Base-by-base conservation (phyloP, 2,113 vertebrate genomes). In the Engraulis encrasicolus region DNA sequence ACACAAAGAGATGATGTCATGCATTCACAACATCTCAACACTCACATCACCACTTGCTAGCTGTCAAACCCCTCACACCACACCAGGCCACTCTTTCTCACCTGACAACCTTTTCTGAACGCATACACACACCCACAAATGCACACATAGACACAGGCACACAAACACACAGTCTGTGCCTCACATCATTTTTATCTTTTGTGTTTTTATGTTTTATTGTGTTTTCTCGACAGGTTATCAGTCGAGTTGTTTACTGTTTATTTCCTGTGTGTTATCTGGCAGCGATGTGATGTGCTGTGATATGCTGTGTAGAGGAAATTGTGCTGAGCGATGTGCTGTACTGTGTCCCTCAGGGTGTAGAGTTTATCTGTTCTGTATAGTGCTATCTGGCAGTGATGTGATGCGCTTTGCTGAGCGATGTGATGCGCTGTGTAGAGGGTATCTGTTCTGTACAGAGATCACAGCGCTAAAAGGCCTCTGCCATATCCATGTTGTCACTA, bases 1-100 rank as follows among this genome's bases (percentile, higher is more conserved):
- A 74, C 66, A 74, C 66, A 74, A 74, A 74, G 15, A 74, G 66
- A 27, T 74, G 27, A 23, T 74, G 66, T 74, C 66, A 74, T 34
- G 66, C 66, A 74, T 74, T 34, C 27, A 74, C 31, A 17, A 74
- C 66, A 15, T 34, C 17, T 14, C 17, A 74, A 23, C 66, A 74
- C 31, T 74, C 27, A 45, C 3, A 74, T 74, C 23, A 34, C 27
- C 66, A 74, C 66, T 74, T 19, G 12, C 23, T 14, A 31, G 27
- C 18, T 36, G 66, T 74, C 66, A 74, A 34, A 34, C 66, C 6
- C 6, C 66, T 34, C 27, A 34, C n/a, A n/a, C n/a, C n/a, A n/a
- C n/a, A n/a, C n/a, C n/a, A n/a, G 66, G 34, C 40, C 9, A 45
- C 40, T 45, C 40, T 45, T 74, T 74, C 34, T 74, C 58, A 31